phyloP scores from a whole-genome alignment of 2,113 vertebrate genomes.

The Gobiocypris rarus region DNA sequence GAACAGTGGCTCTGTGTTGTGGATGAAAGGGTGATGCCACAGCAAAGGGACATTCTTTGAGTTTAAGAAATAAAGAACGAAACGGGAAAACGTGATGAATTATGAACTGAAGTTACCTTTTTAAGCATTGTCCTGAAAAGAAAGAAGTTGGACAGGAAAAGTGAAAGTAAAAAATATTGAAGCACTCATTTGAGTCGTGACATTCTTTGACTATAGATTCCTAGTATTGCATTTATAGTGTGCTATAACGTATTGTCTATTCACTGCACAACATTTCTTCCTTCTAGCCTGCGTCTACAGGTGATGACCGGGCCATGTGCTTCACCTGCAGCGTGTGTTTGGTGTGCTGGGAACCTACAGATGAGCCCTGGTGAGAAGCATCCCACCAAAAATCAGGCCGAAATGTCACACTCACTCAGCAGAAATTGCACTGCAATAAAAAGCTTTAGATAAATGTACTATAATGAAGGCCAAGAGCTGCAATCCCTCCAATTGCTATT shows the following conservation, averaged over 20 bases:
- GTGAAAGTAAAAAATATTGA: not conserved
- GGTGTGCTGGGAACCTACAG: conserved; percentile 98
- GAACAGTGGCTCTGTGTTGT: conserved; percentile 41
- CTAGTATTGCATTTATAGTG: not conserved
- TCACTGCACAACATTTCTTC: not conserved
- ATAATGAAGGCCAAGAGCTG: not conserved
- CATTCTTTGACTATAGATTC: not conserved
- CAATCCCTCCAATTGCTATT: not conserved
- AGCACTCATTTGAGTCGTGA: not conserved
- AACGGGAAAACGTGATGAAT: not conserved
- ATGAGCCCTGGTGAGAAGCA: conserved; percentile 91
- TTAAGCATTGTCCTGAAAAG: not conserved
- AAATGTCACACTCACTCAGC: not conserved
- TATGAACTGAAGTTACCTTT: not conserved
- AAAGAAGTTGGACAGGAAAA: no score
- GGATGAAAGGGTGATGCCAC: conserved; percentile 43
- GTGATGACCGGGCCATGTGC: conserved; percentile 98
- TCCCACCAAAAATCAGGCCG: not conserved
- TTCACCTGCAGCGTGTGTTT: conserved; percentile 99
- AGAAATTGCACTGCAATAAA: not conserved
- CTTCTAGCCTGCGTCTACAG: conserved; percentile 91
- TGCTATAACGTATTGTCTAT: not conserved
- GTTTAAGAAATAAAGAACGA: not conserved
- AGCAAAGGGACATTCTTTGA: not conserved
- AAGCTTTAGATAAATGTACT: not conserved